phyloP scores from a whole-genome alignment of 2,888 invertebrate species.

The Tortrix viridana region DNA sequence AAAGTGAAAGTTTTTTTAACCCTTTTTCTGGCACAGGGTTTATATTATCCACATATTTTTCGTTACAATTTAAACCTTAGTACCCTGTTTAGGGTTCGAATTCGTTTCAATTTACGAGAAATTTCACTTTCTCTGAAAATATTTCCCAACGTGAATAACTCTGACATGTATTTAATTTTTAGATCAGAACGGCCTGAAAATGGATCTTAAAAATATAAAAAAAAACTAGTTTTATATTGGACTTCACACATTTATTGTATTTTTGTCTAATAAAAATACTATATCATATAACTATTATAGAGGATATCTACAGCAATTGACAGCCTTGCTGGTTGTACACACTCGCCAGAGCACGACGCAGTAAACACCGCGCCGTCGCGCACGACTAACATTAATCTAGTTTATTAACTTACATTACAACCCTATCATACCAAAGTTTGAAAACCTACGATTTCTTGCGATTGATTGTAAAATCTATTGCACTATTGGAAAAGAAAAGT shows the following conservation, averaged over 20 bases:
- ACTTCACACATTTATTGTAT: slow-evolving; percentile 85
- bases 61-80: too few relatives aligned
- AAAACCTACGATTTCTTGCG: slow-evolving; percentile 58
- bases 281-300: slow-evolving; percentile 77
- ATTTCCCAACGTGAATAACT: too few relatives aligned
- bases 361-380: slow-evolving; percentile 61
- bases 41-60: too few relatives aligned
- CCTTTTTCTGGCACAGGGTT: too few relatives aligned
- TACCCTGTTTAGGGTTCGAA: too few relatives aligned
- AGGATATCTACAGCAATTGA: slow-evolving; percentile 82
- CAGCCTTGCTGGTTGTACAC: slow-evolving; percentile 81
- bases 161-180: too few relatives aligned
- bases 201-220: too few relatives aligned
- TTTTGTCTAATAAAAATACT: slow-evolving; percentile 84
- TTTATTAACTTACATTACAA: slow-evolving; percentile 71
- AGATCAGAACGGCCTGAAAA: too few relatives aligned
- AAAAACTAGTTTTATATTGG: slow-evolving; percentile 58
- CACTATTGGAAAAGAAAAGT: slow-evolving; percentile 63
- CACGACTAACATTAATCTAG: slow-evolving; percentile 61
- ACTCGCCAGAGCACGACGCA: slow-evolving; percentile 67
- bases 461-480: slow-evolving; percentile 72
- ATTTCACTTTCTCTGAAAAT: too few relatives aligned
- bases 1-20: too few relatives aligned
- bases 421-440: slow-evolving; percentile 63
- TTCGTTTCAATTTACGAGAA: too few relatives aligned